Percentiles rank a stretch among this genome's conserved stretches.
Evolutionary conservation across 2,888 invertebrate species (phyloP).

Genomic region (Leucophora obtusa): DNA sequence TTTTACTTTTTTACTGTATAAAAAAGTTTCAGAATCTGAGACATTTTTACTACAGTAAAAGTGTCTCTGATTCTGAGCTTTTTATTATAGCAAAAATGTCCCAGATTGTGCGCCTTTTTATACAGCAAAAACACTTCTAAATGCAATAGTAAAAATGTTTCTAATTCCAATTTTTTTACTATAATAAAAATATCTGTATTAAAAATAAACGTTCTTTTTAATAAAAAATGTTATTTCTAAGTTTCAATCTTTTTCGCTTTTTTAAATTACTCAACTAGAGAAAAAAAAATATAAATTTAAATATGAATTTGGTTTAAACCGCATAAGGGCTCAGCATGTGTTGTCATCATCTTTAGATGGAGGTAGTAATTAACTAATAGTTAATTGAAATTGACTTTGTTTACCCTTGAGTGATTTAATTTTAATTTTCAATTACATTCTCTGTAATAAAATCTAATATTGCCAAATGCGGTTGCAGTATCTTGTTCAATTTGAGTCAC

Average conservation of each 20-base stretch:
- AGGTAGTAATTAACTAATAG: constrained; percentile 23
- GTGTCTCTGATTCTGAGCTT: too few relatives aligned
- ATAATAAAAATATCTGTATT: too few relatives aligned
- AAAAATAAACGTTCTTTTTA: too few relatives aligned
- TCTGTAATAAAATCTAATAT: background rate
- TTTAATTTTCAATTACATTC: background rate
- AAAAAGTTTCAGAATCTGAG: too few relatives aligned
- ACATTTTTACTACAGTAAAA: too few relatives aligned
- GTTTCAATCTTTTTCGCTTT: background rate
- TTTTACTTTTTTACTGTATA: too few relatives aligned
- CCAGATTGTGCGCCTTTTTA: too few relatives aligned
- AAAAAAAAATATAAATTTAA: background rate
- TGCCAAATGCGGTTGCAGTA: constrained; percentile 33
- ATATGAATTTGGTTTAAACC: background rate
- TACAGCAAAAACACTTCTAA: too few relatives aligned
- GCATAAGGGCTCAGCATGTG: background rate
- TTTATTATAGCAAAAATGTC: too few relatives aligned
- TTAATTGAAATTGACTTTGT: constrained; percentile 52
- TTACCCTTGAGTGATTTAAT: constrained; percentile 48
- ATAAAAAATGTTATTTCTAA: too few relatives aligned
- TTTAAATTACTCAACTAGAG: background rate
- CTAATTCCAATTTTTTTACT: too few relatives aligned
- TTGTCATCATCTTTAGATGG: constrained; percentile 31
- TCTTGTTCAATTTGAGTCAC: constrained; percentile 23
- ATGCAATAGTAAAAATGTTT: too few relatives aligned